Percentiles rank a stretch among this genome's conserved stretches.
Conservation (phyloP, 2,113 vertebrate species). For the Scomber japonicus region DNA sequence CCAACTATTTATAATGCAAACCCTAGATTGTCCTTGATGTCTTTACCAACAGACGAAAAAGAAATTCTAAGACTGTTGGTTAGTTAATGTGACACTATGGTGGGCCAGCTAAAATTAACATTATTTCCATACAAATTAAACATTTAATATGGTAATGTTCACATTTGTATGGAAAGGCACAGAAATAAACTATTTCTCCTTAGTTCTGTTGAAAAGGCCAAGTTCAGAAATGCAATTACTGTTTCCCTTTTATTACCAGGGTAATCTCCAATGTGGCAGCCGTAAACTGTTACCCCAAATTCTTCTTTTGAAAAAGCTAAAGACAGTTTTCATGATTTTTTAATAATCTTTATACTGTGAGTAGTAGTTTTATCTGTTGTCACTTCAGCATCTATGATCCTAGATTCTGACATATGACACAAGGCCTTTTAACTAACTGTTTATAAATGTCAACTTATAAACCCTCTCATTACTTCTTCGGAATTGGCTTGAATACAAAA, state of each 20-base stretch:
- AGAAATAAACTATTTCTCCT: not conserved
- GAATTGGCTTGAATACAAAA: conserved; percentile 31
- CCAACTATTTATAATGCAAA: not conserved
- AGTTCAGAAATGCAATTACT: conserved; percentile 5
- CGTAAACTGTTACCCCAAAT: conserved; percentile 7
- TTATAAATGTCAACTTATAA: conserved; percentile 33
- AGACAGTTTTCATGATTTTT: conserved; percentile 23
- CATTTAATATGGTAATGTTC: not conserved
- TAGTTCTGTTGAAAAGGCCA: not conserved
- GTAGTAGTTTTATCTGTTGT: conserved; percentile 2
- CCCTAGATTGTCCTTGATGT: no score
- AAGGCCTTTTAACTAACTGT: conserved; percentile 19
- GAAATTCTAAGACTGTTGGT: not conserved
- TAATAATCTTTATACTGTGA: not conserved
- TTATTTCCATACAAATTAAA: not conserved
- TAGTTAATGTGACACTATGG: not conserved
- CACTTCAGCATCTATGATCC: not conserved
- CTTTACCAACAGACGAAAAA: not conserved
- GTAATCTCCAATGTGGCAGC: not conserved
- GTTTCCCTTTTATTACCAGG: not conserved
- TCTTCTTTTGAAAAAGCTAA: conserved; percentile 12
- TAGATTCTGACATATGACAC: conserved; percentile 10
- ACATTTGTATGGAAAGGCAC: not conserved
- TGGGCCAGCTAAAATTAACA: not conserved
- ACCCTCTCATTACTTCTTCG: conserved; percentile 20